Evolutionary conservation across 2,888 invertebrate genomes (phyloP), one percentile per base, ranked within the genome.

Genomic region (Hydrotaea cyrtoneurina): DNA sequence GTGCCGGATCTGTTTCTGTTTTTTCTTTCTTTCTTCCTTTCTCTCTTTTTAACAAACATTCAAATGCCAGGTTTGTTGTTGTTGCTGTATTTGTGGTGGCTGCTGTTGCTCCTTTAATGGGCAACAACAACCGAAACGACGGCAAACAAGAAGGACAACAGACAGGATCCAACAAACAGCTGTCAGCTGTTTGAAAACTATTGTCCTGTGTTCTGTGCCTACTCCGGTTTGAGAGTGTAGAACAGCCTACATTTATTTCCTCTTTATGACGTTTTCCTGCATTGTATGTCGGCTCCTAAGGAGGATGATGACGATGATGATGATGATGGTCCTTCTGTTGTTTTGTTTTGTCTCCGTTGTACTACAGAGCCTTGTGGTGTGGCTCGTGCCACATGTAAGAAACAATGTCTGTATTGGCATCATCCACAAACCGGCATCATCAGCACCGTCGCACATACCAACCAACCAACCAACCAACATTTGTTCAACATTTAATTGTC

Each of bases 151-250:
- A n/a, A 19, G 11, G 43, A 21, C 69, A 46, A 62, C 21, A 72
- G 53, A 78, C 80, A 74, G 80, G 82, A 75, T 80, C 43, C 74
- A 81, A 21, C 43, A 62, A 86, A 81, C 86, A 86, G 85, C 86
- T 86, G 86, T 83, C 86, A 86, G 86, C 86, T 86, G 86, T 80
- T 82, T 78, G n/a, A 64, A 75, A 66, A 78, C 75, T 69, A 71
- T 82, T 73, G 69, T 66, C 57, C 64, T 43, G 62, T 39, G 11
- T 23, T 73, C 19, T 69, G 3, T 46, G 64, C 72, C 62, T 10
- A 74, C 55, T 72, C 36, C n/a, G 31, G 23, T 17, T 21, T n/a
- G 66, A 73, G 78, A 66, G 17, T 53, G 50, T 53, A 43, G 69
- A 73, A 57, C 76, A 79, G 72, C 66, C 85, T 77, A 74, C 79